Base-by-base conservation (phyloP, 2,888 invertebrate species). In the Lamellibrachia satsuma region DNA sequence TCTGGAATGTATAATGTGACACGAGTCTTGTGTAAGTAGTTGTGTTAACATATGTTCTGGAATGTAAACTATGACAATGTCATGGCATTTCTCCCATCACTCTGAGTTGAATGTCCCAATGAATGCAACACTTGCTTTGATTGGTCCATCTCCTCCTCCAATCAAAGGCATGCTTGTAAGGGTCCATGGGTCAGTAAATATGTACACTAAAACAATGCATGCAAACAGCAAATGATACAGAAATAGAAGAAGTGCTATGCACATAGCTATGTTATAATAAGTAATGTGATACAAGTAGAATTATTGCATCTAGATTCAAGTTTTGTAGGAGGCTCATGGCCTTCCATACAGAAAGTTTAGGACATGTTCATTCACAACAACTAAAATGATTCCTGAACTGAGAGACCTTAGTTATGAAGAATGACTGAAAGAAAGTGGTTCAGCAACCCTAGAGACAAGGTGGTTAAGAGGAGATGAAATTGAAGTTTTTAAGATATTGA, bases 151-250 rank as follows among this genome's bases (percentile, higher is more conserved):
- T 11, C 0, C 75, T 75, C 75, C 75, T 75, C 75, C 75, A 75
- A 75, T 75, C 75, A 75, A 3, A 75, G 75, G 75, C 75, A 75
- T 22, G 22, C 75, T 75, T 75, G 75, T 75, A 75, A 75, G 3
- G 75, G 75, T 22, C 75, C 75, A 75, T 75, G 75, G 75, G n/a
- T 75, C 75, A 75, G 75, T 75, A 75, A 75, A 75, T n/a, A 75
- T 15, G 75, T 75, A 75, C 75, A 75, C 75, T 75, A n/a, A 22
- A 75, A 75, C 1, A n/a, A 39, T 39, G 39, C 39, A 39, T 22
- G 55, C 9, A 75, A 75, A 75, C 15, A 11, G 6, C 22, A 75
- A 75, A 1, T 22, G 6, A 75, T 75, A n/a, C 57, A 15, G 22
- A 75, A 75, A 75, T 15, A 75, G 75, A 6, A 75, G 3, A 75